Percentiles rank a stretch among this genome's conserved stretches.
Conservation (phyloP, 2,113 vertebrate species). For the Tupaia chinensis region DNA sequence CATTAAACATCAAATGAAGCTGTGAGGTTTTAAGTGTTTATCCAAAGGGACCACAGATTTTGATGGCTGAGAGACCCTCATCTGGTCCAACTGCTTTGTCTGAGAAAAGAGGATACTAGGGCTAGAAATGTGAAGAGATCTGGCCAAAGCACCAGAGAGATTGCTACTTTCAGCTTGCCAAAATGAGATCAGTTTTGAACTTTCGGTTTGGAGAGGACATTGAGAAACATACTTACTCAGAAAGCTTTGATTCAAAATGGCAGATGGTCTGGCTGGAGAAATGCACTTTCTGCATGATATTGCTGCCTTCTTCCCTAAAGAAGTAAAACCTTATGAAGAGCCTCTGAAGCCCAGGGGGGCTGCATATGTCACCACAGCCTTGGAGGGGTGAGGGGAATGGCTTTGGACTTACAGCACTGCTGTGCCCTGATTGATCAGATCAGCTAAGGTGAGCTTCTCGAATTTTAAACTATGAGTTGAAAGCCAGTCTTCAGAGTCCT, state of each 20-base stretch:
- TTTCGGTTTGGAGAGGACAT: no score
- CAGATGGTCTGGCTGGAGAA: slow-evolving; percentile 78
- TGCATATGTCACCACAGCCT: rapidly evolving
- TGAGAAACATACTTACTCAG: slow-evolving; percentile 84
- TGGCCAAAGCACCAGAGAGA: not conserved
- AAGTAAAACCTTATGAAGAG: not conserved
- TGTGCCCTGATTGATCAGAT: slow-evolving; percentile 83
- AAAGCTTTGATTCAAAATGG: slow-evolving; percentile 86
- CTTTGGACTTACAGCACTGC: slow-evolving; percentile 80
- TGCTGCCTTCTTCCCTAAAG: slow-evolving; percentile 80
- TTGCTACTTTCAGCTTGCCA: not conserved
- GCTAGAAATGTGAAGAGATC: not conserved
- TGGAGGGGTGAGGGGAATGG: no score
- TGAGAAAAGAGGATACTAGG: not conserved
- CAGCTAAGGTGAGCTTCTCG: slow-evolving; percentile 84
- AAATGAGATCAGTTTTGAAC: not conserved
- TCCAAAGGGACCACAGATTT: not conserved
- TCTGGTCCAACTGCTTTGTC: not conserved
- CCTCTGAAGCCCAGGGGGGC: not conserved
- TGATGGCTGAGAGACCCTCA: not conserved
- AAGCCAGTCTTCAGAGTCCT: slow-evolving; percentile 88
- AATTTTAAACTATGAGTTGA: slow-evolving; percentile 83
- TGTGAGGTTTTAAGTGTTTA: not conserved
- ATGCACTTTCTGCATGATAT: slow-evolving; percentile 68
- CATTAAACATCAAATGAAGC: not conserved